phyloP scores from a whole-genome alignment of 2,797 vertebrate species.

The Channallabes apus region DNA sequence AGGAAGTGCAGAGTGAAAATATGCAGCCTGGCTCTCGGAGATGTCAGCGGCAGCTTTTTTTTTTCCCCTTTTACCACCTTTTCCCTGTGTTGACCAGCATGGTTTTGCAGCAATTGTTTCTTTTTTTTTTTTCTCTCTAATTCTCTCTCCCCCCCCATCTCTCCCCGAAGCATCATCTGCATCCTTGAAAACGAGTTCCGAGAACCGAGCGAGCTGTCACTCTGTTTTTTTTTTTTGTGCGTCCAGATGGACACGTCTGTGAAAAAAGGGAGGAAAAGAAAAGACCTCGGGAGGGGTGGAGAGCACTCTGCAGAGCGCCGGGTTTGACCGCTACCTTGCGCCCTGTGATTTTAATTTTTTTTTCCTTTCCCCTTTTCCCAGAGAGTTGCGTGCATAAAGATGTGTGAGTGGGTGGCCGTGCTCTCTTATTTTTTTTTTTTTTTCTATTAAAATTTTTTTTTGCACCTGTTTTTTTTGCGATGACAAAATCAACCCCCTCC shows the following conservation, averaged over 20 bases:
- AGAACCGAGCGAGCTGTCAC: constrained; percentile 35
- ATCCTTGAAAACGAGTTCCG: constrained; percentile 2
- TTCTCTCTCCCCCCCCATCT: too few relatives aligned
- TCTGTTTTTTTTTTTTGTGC: neutral
- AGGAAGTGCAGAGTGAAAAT: neutral
- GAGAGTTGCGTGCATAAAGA: neutral
- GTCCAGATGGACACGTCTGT: constrained; percentile 6
- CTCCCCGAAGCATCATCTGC: neutral
- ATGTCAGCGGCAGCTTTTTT: neutral
- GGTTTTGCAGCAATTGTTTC: constrained; percentile 28
- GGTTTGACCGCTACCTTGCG: constrained; percentile 43
- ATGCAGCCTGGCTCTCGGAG: neutral
- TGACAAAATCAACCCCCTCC: constrained; percentile 29
- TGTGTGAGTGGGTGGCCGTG: constrained; percentile 20
- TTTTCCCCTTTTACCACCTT: too few relatives aligned
- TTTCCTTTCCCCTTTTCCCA: too few relatives aligned
- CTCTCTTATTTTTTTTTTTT: too few relatives aligned
- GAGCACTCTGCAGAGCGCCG: neutral
- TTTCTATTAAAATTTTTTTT: neutral
- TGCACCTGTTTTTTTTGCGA: constrained; percentile 47
- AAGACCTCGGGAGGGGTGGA: neutral
- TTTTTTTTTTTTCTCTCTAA: neutral
- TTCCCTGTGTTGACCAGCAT: neutral
- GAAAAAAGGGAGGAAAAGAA: neutral
- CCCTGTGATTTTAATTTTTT: neutral